Evolutionary conservation across 1,140 invertebrate genomes (phyloP).

Genomic region (Diorhabda sublineata): DNA sequence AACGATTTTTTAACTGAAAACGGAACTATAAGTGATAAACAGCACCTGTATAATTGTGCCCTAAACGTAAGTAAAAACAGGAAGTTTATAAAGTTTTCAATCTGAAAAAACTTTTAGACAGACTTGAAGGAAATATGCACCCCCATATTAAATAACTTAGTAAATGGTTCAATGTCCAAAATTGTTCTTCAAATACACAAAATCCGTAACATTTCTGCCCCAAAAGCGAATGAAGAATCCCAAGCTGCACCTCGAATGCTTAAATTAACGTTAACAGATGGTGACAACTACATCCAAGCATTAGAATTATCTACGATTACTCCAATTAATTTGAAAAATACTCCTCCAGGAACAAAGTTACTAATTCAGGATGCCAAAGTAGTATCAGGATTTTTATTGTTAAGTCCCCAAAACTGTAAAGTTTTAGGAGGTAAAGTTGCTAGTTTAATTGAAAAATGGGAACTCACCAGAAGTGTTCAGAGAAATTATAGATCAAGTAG

Average conservation of each 20-base stretch:
- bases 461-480: slow-evolving; percentile 74
- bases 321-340: slow-evolving; percentile 62
- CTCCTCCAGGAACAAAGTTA: slow-evolving; percentile 74
- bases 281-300: slow-evolving; percentile 70
- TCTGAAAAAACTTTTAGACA: slow-evolving; percentile 53
- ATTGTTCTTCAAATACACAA: slow-evolving; percentile 85
- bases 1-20: slow-evolving; percentile 62
- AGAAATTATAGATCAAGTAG: slow-evolving; percentile 57
- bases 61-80: slow-evolving; percentile 60
- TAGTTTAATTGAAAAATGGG: slow-evolving; percentile 85
- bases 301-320: slow-evolving; percentile 67
- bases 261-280: slow-evolving; percentile 80
- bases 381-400: slow-evolving; percentile 63
- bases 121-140: slow-evolving; percentile 76
- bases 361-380: slow-evolving; percentile 52
- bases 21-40: slow-evolving; percentile 58
- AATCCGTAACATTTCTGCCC: slow-evolving; percentile 79
- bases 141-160: slow-evolving; percentile 53
- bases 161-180: slow-evolving; percentile 55
- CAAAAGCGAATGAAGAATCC: slow-evolving; percentile 87
- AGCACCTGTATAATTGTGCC: slow-evolving; percentile 61
- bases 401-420: slow-evolving; percentile 62
- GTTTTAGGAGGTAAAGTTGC: slow-evolving; percentile 77
- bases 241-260: slow-evolving; percentile 74
- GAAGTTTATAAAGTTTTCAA: slow-evolving; percentile 13